Evolutionary conservation across 2,888 invertebrate species (phyloP), one percentile per base, ranked within the genome.

Genomic region (Nymphalis polychloros): DNA sequence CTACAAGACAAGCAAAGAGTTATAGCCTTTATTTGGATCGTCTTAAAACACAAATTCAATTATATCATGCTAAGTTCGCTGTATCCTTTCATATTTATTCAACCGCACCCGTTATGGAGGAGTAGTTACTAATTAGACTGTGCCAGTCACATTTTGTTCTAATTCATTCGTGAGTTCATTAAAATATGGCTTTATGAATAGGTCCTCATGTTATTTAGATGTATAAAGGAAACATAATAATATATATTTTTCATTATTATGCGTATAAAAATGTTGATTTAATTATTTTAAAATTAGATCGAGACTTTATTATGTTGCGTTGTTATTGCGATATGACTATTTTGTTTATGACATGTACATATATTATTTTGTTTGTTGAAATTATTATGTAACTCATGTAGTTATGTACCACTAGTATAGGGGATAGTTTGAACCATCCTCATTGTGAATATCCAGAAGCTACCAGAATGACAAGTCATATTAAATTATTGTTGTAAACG

Each of bases 71-170:
- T 41, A 6, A 35, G 19, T 57, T 35, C 57, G 53, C 57, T 35
- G 57, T 57, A 57, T 57, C 61, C 74, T 78, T 77, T 78, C 77
- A 79, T 77, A 77, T 79, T 81, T 81, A 84, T 84, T 84, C 82
- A 81, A 84, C 80, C 81, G 81, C 84, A 83, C 85, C 83, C 82
- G 81, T 82, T 73, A 73, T 76, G 67, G 68, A 68, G 69, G 72
- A 73, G 70, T 69, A 70, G 71, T 65, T 69, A 75, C 75, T 75
- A 75, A 76, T 75, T 75, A 88, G 83, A 84, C 62, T 62, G 57
- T 41, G 35, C 60, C 67, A 67, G 67, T 55, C 67, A 62, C 62
- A 67, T 62, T 67, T 67, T 67, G 62, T 67, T 67, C 55, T 62
- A 67, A 67, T 62, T 67, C 67, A 62, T 62, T 41, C 62, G 61